Conservation (phyloP, 2,797 vertebrate species). For the Acanthis flammea region DNA sequence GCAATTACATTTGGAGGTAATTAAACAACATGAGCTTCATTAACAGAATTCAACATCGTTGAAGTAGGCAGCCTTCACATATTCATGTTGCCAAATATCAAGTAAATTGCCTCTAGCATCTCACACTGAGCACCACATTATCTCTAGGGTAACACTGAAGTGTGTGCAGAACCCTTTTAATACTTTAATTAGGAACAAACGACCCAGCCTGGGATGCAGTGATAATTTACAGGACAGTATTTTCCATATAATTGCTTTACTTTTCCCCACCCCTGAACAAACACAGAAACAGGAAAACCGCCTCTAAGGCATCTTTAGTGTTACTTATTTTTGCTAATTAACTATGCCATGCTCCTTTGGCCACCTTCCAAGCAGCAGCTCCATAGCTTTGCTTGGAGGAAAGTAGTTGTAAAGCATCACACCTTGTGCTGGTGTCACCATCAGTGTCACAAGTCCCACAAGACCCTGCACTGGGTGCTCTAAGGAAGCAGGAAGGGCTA, state of each 20-base stretch:
- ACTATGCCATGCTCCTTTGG: background rate
- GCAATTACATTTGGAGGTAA: constrained; percentile 38
- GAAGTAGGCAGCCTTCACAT: background rate
- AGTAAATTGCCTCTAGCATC: constrained; percentile 30
- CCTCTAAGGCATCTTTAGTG: background rate
- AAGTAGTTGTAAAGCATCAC: background rate
- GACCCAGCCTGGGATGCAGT: background rate
- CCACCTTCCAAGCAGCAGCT: background rate
- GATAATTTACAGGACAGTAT: background rate
- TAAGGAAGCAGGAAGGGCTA: background rate
- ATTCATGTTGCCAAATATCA: background rate
- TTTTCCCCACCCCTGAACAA: background rate
- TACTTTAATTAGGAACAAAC: constrained; percentile 51
- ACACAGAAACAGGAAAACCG: background rate
- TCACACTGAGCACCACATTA: background rate
- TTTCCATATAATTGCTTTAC: background rate
- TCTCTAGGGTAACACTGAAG: constrained; percentile 14
- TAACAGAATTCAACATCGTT: background rate
- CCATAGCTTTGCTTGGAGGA: background rate
- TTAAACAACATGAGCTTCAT: constrained; percentile 50
- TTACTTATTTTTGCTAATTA: background rate
- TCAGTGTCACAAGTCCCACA: background rate
- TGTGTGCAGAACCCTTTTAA: background rate
- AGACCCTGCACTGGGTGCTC: accelerated
- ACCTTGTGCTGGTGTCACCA: background rate